Evolutionary conservation across 2,888 invertebrate species (phyloP).

Genomic region (Athrips mouffetella): DNA sequence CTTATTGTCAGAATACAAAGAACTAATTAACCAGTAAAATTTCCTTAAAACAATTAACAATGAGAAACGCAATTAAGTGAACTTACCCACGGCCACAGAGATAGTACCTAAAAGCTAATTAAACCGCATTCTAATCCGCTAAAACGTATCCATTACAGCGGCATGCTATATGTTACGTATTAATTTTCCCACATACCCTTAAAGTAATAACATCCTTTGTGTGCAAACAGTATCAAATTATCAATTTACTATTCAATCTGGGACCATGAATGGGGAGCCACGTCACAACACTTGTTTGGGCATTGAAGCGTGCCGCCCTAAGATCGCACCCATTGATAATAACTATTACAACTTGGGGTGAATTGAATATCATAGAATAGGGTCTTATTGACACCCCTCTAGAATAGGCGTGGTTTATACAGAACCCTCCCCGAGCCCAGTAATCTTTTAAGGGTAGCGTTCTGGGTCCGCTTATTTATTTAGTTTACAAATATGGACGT

Average conservation of each 20-base stretch:
- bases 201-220: constrained; percentile 75
- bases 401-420: constrained; percentile 43
- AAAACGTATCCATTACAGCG: constrained; percentile 30
- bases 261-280: constrained; percentile 59
- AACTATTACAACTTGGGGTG: constrained; percentile 28
- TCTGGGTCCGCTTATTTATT: constrained; percentile 23
- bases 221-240: constrained; percentile 70
- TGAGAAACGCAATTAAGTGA: constrained; percentile 1
- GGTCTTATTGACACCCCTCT: constrained; percentile 19
- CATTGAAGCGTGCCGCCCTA: constrained; percentile 54
- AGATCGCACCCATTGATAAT: constrained; percentile 53
- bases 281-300: constrained; percentile 67
- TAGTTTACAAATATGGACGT: constrained; percentile 47
- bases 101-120: neutral
- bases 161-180: constrained; percentile 63
- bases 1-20: neutral
- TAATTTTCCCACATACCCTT: constrained; percentile 76
- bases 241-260: constrained; percentile 61
- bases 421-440: constrained; percentile 31
- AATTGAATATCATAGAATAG: constrained; percentile 22
- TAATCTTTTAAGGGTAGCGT: constrained; percentile 34
- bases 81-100: constrained; percentile 2
- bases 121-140: neutral
- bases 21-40: constrained; percentile 2
- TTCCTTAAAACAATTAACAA: constrained; percentile 8